These are phyloP conservation scores for Drosophila pachea DNA, from an alignment of 1,140 invertebrate genomes.

Conservation along the genomic window DNA sequence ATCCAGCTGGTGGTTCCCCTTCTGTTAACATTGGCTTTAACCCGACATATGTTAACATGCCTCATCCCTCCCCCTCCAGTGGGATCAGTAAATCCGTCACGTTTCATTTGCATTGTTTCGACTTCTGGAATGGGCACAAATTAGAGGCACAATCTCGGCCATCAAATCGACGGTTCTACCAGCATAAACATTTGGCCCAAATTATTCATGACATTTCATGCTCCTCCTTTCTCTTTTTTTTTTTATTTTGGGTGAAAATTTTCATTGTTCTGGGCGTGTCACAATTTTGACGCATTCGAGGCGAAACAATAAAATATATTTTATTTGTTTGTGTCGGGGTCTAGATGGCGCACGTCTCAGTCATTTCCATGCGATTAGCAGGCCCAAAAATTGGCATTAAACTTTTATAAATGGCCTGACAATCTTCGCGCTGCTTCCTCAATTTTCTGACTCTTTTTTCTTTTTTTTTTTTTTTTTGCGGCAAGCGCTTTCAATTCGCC, in stretches of 20 bases:
- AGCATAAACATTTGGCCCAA: conserved; percentile 6
- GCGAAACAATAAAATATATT: conserved; percentile 30
- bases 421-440: conserved; percentile 3
- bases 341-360: conserved; percentile 26
- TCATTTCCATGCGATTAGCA: conserved; percentile 51
- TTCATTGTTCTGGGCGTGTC: conserved; percentile 29
- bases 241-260: conserved; percentile 11
- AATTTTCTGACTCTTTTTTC: conserved; percentile 3
- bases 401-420: conserved; percentile 65
- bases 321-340: conserved; percentile 4
- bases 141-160: conserved; percentile 18
- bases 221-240: too few species aligned
- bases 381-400: conserved; percentile 59
- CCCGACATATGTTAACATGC: neutral
- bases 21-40: conserved; percentile 3
- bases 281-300: conserved; percentile 36
- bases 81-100: conserved; percentile 21
- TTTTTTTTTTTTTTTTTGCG: neutral
- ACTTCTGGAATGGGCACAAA: conserved; percentile 19
- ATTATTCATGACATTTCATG: conserved; percentile 1
- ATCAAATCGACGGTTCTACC: conserved; percentile 12
- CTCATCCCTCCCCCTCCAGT: too few species aligned
- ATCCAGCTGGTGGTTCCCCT: neutral
- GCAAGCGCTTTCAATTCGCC: conserved; percentile 21
- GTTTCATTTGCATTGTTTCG: conserved; percentile 10